Evolutionary conservation across 53 echinoderm and acorn worm genomes (phyloP), one percentile per base, ranked within the genome.

Genomic region (Pentamera pediparva): DNA sequence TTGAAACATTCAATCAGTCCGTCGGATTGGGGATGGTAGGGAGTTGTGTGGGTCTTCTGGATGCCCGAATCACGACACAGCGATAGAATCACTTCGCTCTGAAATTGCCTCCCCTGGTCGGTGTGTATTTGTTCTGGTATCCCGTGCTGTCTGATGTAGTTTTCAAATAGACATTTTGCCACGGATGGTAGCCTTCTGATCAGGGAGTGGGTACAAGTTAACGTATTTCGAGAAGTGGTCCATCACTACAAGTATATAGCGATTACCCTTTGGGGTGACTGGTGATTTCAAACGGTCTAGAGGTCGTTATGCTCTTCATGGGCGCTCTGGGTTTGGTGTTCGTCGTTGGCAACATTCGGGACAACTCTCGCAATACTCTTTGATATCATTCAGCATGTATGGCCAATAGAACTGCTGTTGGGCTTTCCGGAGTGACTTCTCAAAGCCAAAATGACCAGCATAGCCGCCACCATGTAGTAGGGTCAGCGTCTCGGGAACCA

Each of bases 211-310:
- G 29, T 73, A 87, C 0, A 87, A 31, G 33, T 77, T 71, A 1
- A 87, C 69, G 57, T 87, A 82, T 32, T 87, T 88, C 0, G 87
- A 73, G 18, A 77, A 87, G 29, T 88, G 79, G 40, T 88, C 88
- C 64, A 65, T 79, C 0, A 89, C 70, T 0, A 89, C 89, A 0
- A 89, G 45, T 10, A 84, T 47, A 30, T 89, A 89, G 0, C 75
- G 40, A 45, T 84, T 70, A 4, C 89, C 84, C 7, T 78, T 35
- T 0, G 39, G 3, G 3, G 80, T 76, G 12, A 84, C 4, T 2
- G 89, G 84, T 13, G 84, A 59, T 28, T 53, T 89, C 39, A 57
- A 89, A 77, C 1, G 81, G 84, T 4, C 78, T 37, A 19, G 59
- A 35, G 0, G 65, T 18, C 8, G 61, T 3, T 0, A 89, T 56